phyloP scores from a whole-genome alignment of 2,797 vertebrate species.

The Brotogeris chrysoptera region DNA sequence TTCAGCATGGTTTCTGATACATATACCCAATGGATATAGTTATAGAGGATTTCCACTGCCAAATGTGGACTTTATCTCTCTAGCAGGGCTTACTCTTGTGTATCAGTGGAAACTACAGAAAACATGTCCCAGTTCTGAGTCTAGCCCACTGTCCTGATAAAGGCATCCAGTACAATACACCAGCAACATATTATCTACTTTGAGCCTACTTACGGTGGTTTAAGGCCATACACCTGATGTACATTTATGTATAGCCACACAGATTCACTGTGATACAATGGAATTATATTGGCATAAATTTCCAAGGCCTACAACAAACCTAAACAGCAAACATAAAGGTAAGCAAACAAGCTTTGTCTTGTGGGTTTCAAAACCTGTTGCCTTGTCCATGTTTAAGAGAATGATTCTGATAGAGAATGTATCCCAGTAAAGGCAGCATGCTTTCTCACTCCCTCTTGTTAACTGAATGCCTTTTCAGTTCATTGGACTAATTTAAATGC shows the following conservation, averaged over 20 bases:
- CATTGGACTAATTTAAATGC: constrained; percentile 13
- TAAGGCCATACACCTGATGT: fast-evolving
- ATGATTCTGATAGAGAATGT: neutral
- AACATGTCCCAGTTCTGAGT: neutral
- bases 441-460: neutral
- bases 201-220: neutral
- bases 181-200: neutral
- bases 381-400: neutral
- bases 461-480: neutral
- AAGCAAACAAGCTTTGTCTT: neutral
- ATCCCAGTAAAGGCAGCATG: neutral
- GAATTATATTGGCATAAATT: neutral
- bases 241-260: neutral
- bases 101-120: neutral
- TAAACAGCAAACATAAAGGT: neutral
- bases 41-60: neutral
- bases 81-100: neutral
- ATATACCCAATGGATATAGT: neutral
- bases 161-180: neutral
- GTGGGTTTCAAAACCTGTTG: neutral
- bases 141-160: neutral
- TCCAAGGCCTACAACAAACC: neutral
- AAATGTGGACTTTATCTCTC: neutral
- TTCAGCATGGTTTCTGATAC: neutral
- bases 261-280: neutral